Conservation (phyloP, 2,113 vertebrate species). For the Ochotona curzoniae region DNA sequence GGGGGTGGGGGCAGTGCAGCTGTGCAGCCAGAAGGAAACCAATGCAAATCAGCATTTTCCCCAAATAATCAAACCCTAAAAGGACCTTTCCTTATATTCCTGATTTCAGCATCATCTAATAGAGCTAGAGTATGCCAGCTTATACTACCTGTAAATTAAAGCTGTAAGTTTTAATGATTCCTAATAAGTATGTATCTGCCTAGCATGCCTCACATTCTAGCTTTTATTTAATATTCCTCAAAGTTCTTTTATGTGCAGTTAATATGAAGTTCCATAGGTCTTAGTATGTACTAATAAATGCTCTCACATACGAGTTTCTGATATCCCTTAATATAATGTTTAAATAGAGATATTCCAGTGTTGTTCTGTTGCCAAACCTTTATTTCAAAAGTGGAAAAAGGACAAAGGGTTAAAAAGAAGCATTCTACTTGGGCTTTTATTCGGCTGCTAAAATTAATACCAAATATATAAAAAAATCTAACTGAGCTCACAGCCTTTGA, state of each 20-base stretch:
- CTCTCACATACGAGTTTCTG: neutral
- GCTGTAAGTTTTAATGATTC: conserved; percentile 19
- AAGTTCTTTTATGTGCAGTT: neutral
- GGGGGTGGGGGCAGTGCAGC: neutral
- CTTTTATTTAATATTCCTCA: conserved; percentile 9
- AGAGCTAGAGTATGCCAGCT: neutral
- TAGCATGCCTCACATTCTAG: neutral
- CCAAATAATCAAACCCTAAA: neutral
- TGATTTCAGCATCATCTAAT: neutral
- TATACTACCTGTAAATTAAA: neutral
- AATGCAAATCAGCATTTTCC: neutral
- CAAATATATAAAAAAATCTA: conserved; percentile 38
- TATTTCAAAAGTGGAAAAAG: neutral
- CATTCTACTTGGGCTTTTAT: conserved; percentile 32
- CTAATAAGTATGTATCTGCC: neutral
- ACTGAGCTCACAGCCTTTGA: conserved; percentile 53
- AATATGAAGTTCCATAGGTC: neutral
- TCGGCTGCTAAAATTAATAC: conserved; percentile 49
- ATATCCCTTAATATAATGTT: neutral
- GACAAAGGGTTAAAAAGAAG: neutral
- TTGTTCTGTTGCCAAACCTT: neutral
- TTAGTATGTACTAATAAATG: neutral
- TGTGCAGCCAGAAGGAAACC: neutral
- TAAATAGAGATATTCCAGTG: neutral
- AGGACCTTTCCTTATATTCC: neutral